Conservation (phyloP, 2,113 vertebrate species). For the Spea multiplicata region DNA sequence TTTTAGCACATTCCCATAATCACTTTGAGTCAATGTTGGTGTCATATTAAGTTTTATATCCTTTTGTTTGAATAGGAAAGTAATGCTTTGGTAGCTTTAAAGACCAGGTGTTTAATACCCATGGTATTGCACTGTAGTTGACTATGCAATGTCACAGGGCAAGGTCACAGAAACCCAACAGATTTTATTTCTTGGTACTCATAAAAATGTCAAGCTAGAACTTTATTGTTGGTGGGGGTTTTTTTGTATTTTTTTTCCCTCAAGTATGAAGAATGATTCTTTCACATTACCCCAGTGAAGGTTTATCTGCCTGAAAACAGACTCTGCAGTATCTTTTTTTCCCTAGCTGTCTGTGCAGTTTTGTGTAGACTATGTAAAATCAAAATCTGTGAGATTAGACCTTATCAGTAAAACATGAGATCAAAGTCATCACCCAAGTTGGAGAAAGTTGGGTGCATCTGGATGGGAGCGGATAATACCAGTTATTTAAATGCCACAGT, state of each 20-base stretch:
- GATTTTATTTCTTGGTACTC: constrained; percentile 17
- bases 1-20: too few species aligned
- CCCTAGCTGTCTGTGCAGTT: constrained; percentile 45
- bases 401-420: constrained; percentile 56
- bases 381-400: constrained; percentile 59
- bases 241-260: constrained; percentile 50
- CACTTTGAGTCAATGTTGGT: too few species aligned
- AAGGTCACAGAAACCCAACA: constrained; percentile 26
- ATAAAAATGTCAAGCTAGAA: constrained; percentile 48
- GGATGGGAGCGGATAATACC: constrained; percentile 56
- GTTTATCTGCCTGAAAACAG: constrained; percentile 42
- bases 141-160: background rate
- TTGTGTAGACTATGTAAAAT: constrained; percentile 51
- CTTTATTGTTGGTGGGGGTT: constrained; percentile 44
- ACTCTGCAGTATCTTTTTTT: constrained; percentile 46
- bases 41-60: too few species aligned
- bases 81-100: too few species aligned
- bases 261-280: constrained; percentile 34
- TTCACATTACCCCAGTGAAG: constrained; percentile 30
- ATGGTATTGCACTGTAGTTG: background rate
- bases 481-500: background rate
- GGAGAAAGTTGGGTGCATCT: constrained; percentile 26
- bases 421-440: constrained; percentile 51
- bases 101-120: too few species aligned
- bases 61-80: too few species aligned